Percentiles rank a stretch among this genome's conserved stretches.
phyloP scores from a whole-genome alignment of 2,888 invertebrate species.

The Lithodes maja region DNA sequence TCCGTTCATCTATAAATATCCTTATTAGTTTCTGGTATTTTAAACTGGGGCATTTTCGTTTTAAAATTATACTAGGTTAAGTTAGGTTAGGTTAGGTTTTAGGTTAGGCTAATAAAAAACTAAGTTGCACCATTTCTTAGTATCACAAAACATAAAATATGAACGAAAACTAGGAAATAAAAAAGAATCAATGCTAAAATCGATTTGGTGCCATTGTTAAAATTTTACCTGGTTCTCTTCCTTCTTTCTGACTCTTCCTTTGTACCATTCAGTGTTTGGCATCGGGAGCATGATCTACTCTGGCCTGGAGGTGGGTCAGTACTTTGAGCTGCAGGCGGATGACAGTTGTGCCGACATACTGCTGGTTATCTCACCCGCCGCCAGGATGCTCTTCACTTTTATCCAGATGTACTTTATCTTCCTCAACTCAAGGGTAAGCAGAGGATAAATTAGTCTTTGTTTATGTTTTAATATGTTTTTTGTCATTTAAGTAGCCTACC shows the following conservation, averaged over 20 bases:
- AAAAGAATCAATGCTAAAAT: background rate
- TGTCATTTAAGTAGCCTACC: too few species aligned
- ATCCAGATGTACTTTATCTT: constrained; percentile 99
- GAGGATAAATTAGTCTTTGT: background rate
- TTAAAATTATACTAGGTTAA: too few species aligned
- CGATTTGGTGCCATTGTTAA: background rate
- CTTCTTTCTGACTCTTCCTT: background rate
- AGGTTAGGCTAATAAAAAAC: too few species aligned
- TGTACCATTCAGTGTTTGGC: constrained; percentile 84
- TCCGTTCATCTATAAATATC: too few species aligned
- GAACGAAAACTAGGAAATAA: too few species aligned
- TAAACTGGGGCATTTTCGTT: too few species aligned
- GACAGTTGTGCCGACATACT: constrained; percentile 94
- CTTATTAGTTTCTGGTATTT: too few species aligned
- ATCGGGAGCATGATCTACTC: constrained; percentile 98
- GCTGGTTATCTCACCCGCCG: constrained; percentile 91
- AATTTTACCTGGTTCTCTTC: background rate
- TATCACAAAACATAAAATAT: too few species aligned
- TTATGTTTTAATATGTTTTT: too few species aligned
- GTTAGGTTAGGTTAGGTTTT: too few species aligned
- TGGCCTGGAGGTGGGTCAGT: constrained; percentile 94
- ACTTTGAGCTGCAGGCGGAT: constrained; percentile 92
- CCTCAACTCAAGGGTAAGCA: constrained; percentile 92
- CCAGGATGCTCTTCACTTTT: constrained; percentile 96
- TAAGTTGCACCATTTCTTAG: too few species aligned